phyloP scores from a whole-genome alignment of 2,888 invertebrate species.

The Ganaspis brasiliensis region DNA sequence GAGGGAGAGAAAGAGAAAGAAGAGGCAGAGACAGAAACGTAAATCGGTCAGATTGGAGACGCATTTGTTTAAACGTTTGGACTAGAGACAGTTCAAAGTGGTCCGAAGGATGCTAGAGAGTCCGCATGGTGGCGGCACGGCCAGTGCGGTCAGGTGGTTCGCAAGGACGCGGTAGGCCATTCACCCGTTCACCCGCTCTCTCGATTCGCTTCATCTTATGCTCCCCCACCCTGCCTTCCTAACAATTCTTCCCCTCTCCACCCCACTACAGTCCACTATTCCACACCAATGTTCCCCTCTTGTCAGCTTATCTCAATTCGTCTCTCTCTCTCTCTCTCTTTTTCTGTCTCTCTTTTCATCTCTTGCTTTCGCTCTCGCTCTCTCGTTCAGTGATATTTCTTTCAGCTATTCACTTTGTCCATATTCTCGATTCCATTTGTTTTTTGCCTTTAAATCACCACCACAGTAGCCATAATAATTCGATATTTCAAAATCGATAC shows the following conservation, averaged over 20 bases:
- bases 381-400: not conserved
- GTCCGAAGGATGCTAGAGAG: slow-evolving; percentile 74
- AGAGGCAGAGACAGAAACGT: slow-evolving; percentile 46
- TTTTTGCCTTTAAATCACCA: not conserved
- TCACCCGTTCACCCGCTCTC: slow-evolving; percentile 68
- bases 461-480: too few relatives aligned
- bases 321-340: slow-evolving; percentile 18
- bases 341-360: not conserved
- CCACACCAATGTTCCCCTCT: slow-evolving; percentile 45
- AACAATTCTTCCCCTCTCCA: slow-evolving; percentile 51
- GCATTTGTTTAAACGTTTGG: slow-evolving; percentile 65
- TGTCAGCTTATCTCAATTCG: not conserved
- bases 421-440: not conserved
- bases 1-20: slow-evolving; percentile 45
- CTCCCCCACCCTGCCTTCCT: slow-evolving; percentile 58
- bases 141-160: slow-evolving; percentile 77
- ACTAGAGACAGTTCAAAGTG: slow-evolving; percentile 55
- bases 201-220: slow-evolving; percentile 60
- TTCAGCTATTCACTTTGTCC: not conserved
- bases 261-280: slow-evolving; percentile 40
- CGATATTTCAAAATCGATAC: too few relatives aligned
- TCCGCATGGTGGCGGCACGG: slow-evolving; percentile 77
- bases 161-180: slow-evolving; percentile 80
- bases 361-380: not conserved
- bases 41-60: slow-evolving; percentile 69